Evolutionary conservation across 2,797 vertebrate genomes (phyloP).

Genomic region (Toxotes lorentzi): DNA sequence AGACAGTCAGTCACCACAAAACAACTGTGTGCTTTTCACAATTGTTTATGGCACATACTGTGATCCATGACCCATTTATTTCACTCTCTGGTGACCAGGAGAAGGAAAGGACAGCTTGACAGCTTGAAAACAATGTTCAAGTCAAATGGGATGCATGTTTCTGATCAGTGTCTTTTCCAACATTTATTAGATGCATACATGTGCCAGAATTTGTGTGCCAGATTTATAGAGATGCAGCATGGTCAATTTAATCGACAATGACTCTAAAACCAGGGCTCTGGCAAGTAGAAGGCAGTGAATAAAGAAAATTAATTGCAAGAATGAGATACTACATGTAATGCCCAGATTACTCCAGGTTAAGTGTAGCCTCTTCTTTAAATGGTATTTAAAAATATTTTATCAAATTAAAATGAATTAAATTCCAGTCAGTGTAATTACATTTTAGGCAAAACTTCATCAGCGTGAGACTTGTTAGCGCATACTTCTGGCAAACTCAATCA

Average conservation of each 20-base stretch:
- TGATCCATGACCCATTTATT: constrained; percentile 45
- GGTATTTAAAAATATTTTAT: constrained; percentile 59
- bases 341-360: constrained; percentile 47
- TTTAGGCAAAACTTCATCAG: constrained; percentile 73
- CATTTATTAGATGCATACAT: constrained; percentile 26
- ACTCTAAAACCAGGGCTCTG: constrained; percentile 18
- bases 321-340: not conserved
- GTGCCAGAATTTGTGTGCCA: constrained; percentile 19
- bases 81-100: constrained; percentile 23
- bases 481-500: constrained; percentile 76
- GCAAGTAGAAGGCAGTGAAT: constrained; percentile 7
- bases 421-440: constrained; percentile 69
- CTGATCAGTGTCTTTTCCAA: constrained; percentile 23
- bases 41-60: constrained; percentile 35
- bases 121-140: constrained; percentile 29
- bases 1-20: constrained; percentile 67
- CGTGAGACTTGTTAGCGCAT: constrained; percentile 76
- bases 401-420: constrained; percentile 70
- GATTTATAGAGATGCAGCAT: constrained; percentile 27
- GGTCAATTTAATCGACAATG: constrained; percentile 36
- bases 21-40: constrained; percentile 42
- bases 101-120: constrained; percentile 7
- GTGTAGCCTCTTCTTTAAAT: constrained; percentile 39
- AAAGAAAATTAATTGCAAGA: constrained; percentile 18
- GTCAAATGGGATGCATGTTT: constrained; percentile 21